Evolutionary conservation across 2,797 vertebrate species (phyloP), one percentile per base, ranked within the genome.

Genomic region (Lagodon rhomboides): DNA sequence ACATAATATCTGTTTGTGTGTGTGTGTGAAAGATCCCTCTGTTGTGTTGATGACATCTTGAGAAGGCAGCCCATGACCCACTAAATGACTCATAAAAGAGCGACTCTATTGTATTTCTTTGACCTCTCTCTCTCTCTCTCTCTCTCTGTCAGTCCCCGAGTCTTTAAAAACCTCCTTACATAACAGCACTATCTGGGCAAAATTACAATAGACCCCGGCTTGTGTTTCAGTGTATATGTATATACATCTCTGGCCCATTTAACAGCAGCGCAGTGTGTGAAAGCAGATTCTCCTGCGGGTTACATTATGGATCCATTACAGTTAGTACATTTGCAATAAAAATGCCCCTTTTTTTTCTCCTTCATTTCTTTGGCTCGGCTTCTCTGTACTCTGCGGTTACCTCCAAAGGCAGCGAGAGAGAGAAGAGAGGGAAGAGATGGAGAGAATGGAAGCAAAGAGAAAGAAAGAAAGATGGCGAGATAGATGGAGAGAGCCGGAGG

Each of bases 1-100:
- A 93, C 81, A 80, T 69, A 84, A 91, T 90, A 89, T 89, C 82
- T 91, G 86, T 92, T 79, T 91, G 62, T 72, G 38, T 38, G 71
- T 79, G 70, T 82, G 80, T 80, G 83, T 63, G 73, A 90, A 86
- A 75, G 81, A 85, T 82, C 86, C 62, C 82, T 90, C 74, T 85
- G 80, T 86, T 91, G 83, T 83, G 71, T 88, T 77, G 83, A 84
- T 87, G 87, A 83, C 87, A 90, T 90, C 75, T 87, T 68, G 75
- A 86, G 80, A 88, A 86, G 75, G 79, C 71, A 72, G 65, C 67
- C 72, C 61, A 20, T 90, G 87, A 88, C 84, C 86, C 71, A 87
- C 70, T 90, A 81, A 84, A 77, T 74, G 72, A 84, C 79, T 87
- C 80, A 87, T 66, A 84, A 83, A 86, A 85, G 62, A 84, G 50